Evolutionary conservation across 2,888 invertebrate species (phyloP).

Genomic region (Punctoribates punctum): DNA sequence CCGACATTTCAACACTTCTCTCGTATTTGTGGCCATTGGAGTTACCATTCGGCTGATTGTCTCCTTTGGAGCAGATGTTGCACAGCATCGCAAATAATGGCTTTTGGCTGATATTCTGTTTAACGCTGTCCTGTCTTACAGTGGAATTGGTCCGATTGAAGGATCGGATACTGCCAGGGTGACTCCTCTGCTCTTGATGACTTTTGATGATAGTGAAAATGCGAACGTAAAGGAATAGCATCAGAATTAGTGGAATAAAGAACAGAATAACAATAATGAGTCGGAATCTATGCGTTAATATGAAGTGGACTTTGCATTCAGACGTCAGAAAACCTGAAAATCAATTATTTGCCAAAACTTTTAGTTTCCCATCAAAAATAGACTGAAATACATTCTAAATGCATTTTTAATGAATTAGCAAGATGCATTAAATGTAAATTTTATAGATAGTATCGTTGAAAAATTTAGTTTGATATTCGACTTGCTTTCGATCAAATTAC

Average conservation of each 20-base stretch:
- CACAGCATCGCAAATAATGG: neutral
- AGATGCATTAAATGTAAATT: no score
- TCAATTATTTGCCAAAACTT: neutral
- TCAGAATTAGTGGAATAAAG: conserved; percentile 60
- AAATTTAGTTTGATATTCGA: no score
- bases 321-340: conserved; percentile 49
- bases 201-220: conserved; percentile 59
- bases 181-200: conserved; percentile 38
- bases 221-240: conserved; percentile 62
- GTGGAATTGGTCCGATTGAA: conserved; percentile 3
- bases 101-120: neutral
- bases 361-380: no score
- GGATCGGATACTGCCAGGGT: conserved; percentile 16
- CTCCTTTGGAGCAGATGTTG: neutral
- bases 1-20: neutral
- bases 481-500: conserved; percentile 49
- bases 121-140: neutral
- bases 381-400: neutral
- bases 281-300: conserved; percentile 56
- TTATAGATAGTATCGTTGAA: no score
- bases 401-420: neutral
- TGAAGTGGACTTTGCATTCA: conserved; percentile 51
- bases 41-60: neutral
- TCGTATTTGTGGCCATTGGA: neutral
- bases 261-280: conserved; percentile 59